Conservation (phyloP, 2,113 vertebrate genomes). For the Calcarius ornatus region DNA sequence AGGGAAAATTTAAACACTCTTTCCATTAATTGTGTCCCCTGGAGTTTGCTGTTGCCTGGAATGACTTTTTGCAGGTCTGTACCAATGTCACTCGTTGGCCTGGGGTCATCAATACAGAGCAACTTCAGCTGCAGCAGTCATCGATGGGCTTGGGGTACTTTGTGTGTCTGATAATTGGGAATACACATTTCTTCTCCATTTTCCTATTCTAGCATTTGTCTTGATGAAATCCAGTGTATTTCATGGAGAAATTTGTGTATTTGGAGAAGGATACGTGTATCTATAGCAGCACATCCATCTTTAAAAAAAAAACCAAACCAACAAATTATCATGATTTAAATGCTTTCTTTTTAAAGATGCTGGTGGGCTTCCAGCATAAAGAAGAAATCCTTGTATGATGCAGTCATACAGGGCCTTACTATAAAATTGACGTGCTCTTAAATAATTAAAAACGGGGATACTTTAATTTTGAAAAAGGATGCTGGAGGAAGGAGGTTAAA, state of each 20-base stretch:
- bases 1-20: neutral
- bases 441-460: slow-evolving; percentile 73
- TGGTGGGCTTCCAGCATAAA: neutral
- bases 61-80: neutral
- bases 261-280: neutral
- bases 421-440: slow-evolving; percentile 64
- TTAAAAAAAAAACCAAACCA: fast-evolving
- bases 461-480: slow-evolving; percentile 75
- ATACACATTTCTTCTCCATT: neutral
- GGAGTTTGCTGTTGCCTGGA: slow-evolving; percentile 10
- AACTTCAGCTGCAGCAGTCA: neutral
- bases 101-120: neutral
- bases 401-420: slow-evolving; percentile 37
- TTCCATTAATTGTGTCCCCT: neutral
- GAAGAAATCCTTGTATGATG: slow-evolving; percentile 54
- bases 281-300: neutral
- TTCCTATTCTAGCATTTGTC: neutral
- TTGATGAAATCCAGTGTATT: neutral
- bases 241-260: neutral
- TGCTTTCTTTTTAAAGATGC: slow-evolving; percentile 6
- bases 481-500: slow-evolving; percentile 77
- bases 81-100: neutral
- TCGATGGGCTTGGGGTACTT: neutral
- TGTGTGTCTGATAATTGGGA: neutral
- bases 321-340: neutral